Evolutionary conservation across 64 coral and sea anemone species (phyloP), one percentile per base, ranked within the genome.

Genomic region (Stichodactyla mertensii): DNA sequence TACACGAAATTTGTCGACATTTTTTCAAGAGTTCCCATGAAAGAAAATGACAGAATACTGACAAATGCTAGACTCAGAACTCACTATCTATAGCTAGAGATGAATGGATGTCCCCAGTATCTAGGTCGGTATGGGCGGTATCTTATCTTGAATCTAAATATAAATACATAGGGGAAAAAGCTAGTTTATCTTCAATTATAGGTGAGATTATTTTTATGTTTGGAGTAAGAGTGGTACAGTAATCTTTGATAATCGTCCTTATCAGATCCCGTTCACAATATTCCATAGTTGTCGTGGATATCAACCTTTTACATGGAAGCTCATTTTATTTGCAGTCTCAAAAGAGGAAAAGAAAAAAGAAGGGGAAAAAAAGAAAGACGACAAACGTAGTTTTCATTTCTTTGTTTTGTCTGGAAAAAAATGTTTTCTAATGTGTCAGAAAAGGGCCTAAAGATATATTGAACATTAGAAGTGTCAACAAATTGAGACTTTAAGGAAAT

Each of bases 131-230:
- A n/a, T 20, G 64, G 19, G 24, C 11, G 22, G 27, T 74, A 74
- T 74, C 69, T 74, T 74, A 74, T 74, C 69, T 10, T 9, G 9
- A 19, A 74, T 74, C 69, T 74, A 74, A 74, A 9, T 31, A 74
- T 74, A 74, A 74, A 74, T 36, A 74, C 69, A 45, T 27, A 31
- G 69, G 69, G 27, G 27, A 74, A 74, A 23, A 22, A 13, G 22
- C 69, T 74, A 31, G 69, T 74, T 74, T 74, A 74, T 36, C 69
- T 74, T 28, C 69, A 74, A 74, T 74, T 74, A 74, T 11, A 74
- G 24, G 26, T 2, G 69, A 5, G n/a, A 74, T 74, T 74, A 74
- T 74, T 74, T 74, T 26, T 74, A 31, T 74, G 24, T 31, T 26
- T 31, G 10, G 24, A 31, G 23, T n/a, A n/a, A 66, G 62, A 31